A percentile compares a stretch with the other conserved stretches of the same genome.
Evolutionary conservation across 1,140 invertebrate genomes (phyloP).

Genomic region (Araneus ventricosus): DNA sequence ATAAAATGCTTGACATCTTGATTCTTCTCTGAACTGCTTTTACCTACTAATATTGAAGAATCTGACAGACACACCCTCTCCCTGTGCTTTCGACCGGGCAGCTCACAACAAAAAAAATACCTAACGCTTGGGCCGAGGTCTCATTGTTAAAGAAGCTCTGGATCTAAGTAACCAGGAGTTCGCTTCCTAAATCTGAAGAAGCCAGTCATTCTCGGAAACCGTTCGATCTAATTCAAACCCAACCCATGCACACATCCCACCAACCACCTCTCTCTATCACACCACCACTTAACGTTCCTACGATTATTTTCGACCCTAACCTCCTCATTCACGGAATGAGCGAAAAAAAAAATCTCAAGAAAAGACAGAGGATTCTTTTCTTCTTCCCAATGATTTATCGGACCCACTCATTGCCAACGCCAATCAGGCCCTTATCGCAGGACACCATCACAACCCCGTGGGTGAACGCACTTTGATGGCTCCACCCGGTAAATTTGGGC

Average conservation of each 20-base stretch:
- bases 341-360: background rate
- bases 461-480: conserved; percentile 53
- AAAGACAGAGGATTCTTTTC: background rate
- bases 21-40: no score
- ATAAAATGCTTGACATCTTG: no score
- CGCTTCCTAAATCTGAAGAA: no score
- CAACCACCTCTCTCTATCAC: background rate
- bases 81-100: no score
- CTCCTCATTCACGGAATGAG: background rate
- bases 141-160: no score
- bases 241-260: background rate
- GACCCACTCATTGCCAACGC: conserved; percentile 20
- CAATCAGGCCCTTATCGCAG: conserved; percentile 48
- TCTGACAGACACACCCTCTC: no score
- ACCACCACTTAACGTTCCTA: conserved; percentile 14
- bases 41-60: no score
- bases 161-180: no score
- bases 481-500: conserved; percentile 65
- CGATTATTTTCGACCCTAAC: background rate
- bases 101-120: no score
- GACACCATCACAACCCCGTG: background rate
- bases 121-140: no score
- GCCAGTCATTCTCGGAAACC: no score
- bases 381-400: conserved; percentile 44
- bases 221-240: background rate